These are phyloP conservation scores for Taurulus bubalis DNA, from an alignment of 2,113 vertebrate species.

Conservation along the genomic window DNA sequence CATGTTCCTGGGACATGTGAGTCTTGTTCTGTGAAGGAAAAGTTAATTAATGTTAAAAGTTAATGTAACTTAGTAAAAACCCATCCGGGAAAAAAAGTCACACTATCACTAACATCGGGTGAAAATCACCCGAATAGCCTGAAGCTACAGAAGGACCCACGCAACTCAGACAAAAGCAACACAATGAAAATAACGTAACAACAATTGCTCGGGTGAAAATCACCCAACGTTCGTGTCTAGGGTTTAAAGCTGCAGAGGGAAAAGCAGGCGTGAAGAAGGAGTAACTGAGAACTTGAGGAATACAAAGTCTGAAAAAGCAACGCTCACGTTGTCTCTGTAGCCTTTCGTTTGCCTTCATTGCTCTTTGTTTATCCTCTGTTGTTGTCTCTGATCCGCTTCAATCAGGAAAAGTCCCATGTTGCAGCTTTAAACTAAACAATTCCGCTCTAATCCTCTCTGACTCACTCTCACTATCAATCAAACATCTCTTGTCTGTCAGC, in stretches of 20 bases:
- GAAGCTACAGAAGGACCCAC: too few species aligned
- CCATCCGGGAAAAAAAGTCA: too few species aligned
- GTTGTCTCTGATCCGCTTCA: not conserved
- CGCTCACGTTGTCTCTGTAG: not conserved
- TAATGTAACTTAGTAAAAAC: too few species aligned
- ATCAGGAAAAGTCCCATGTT: slow-evolving; percentile 12
- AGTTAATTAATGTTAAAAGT: too few species aligned
- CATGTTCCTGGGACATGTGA: too few species aligned
- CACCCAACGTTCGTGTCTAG: too few species aligned
- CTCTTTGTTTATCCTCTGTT: not conserved
- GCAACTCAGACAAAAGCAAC: too few species aligned
- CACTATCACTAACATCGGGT: too few species aligned
- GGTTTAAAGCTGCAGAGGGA: not conserved
- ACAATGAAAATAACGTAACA: too few species aligned
- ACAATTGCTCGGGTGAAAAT: too few species aligned
- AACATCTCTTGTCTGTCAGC: slow-evolving; percentile 42
- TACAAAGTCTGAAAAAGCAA: not conserved
- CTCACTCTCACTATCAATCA: slow-evolving; percentile 48
- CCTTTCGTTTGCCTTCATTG: not conserved
- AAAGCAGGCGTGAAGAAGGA: not conserved
- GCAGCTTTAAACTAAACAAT: slow-evolving; percentile 26
- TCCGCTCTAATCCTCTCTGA: slow-evolving; percentile 4
- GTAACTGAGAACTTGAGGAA: not conserved
- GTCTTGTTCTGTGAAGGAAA: too few species aligned
- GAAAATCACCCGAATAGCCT: too few species aligned